Base-by-base conservation (phyloP, 2,113 vertebrate genomes). In the Rhegmatorhina hoffmannsi region DNA sequence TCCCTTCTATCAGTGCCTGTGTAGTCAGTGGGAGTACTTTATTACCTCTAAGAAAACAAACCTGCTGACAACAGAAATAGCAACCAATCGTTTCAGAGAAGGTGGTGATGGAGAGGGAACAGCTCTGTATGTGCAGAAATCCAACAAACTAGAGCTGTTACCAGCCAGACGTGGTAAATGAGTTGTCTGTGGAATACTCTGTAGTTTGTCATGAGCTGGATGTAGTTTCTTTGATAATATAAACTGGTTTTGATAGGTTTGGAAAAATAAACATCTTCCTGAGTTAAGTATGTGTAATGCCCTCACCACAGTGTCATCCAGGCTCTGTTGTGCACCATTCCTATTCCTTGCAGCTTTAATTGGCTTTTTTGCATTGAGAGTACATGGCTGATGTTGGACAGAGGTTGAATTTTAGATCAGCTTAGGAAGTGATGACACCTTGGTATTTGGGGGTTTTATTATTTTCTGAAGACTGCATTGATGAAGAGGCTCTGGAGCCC, bases 61-160 rank as follows among this genome's bases (percentile, higher is more conserved):
- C 52, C 68, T 89, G 69, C 50, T 89, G 84, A 36, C 81, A 78
- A 10, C 91, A 67, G 84, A 34, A 52, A 6, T 15, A 38, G 49
- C 12, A 47, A 47, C 59, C 1, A 14, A 14, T 86, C 1, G 0
- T 88, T 89, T 47, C 59, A 72, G 33, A 77, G 83, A 33, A 47
- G 89, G 79, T 90, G 72, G 73, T 94, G 92, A 75, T 78, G 89
- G 59, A 95, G 87, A 47, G 77, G 56, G 70, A 74, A 20, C 40
- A 33, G 21, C 44, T 67, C 29, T 36, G 11, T 31, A 67, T 26
- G 34, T 59, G 43, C 78, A 55, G 84, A 60, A 44, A 29, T 78
- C 17, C 43, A 49, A 63, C 47, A 59, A 21, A 21, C 49, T 21
- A 16, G 38, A 74, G 73, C 50, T 84, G 26, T 59, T 70, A 62